Base-by-base conservation (phyloP, 2,888 invertebrate genomes). In the Gisinianus flammeolus region DNA sequence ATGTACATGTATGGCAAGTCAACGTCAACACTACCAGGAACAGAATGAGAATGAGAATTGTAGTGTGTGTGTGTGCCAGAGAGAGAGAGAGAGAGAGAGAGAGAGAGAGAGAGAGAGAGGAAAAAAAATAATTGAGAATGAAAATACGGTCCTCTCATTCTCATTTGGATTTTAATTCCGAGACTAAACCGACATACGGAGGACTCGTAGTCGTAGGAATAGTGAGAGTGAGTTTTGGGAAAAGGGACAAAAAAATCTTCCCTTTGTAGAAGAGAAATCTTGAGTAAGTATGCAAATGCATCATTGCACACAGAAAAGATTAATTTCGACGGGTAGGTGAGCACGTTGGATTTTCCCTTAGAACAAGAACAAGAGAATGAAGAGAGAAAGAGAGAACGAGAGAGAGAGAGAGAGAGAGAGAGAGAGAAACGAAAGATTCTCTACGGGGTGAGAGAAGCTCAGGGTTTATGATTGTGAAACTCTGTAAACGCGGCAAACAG, bases 251-350 rank as follows among this genome's bases (percentile, higher is more conserved):
- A 52, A 71, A 71, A 56, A 71, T 56, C 30, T 22, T 26, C 54
- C 30, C 71, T 71, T 71, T 71, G 71, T 71, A 52, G 16, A 22
- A 52, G 30, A 70, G 56, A 71, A 56, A 28, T 71, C 71, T 71
- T 26, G 12, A 52, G 52, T 56, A 28, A 54, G n/a, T 71, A 71
- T 71, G 71, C 71, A 71, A 71, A 71, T 71, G 71, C 52, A 54
- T 56, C 71, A 71, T 71, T 71, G 54, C 71, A 56, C 52, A 71
- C 56, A 30, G 71, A 56, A 71, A 71, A 71, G 71, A 56, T 71
- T 71, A 71, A 71, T 71, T 71, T 71, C 54, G 28, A 30, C 30
- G 71, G 70, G 35, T 44, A 71, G 52, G 71, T 71, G 31, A 56
- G 54, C 71, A 71, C 19, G 71, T 71, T 54, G 71, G 31, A 30